A percentile compares a stretch with the other conserved stretches of the same genome.
These are phyloP conservation scores for Cyanoderma ruficeps DNA, from an alignment of 2,113 vertebrate species.

Conservation along the genomic window DNA sequence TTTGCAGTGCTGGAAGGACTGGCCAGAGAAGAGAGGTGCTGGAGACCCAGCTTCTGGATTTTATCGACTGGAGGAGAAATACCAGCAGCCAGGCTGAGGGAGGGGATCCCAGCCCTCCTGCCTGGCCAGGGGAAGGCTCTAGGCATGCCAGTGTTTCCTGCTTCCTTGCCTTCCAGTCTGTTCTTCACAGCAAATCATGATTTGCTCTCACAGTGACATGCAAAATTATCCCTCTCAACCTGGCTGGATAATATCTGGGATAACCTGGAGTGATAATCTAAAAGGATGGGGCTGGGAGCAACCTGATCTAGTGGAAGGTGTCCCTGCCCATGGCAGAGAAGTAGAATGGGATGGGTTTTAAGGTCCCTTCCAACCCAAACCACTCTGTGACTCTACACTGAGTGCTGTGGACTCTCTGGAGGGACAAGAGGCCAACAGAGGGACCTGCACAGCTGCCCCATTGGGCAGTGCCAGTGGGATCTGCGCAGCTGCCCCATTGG, in stretches of 20 bases:
- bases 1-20: not conserved
- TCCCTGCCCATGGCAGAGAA: not conserved
- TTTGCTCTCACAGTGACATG: not conserved
- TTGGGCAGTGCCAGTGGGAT: fast-evolving
- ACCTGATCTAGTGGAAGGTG: not conserved
- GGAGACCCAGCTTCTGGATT: not conserved
- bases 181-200: not conserved
- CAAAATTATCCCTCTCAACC: not conserved
- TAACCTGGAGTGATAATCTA: not conserved
- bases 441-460: not conserved
- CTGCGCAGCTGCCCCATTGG: not conserved
- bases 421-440: not conserved
- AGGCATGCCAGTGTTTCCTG: not conserved
- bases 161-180: not conserved
- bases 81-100: not conserved
- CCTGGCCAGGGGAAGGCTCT: not conserved
- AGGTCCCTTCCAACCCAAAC: not conserved
- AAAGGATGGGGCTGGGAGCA: not conserved
- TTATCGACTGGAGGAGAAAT: not conserved
- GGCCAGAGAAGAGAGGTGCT: not conserved
- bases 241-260: not conserved
- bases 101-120: not conserved
- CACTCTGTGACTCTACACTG: not conserved
- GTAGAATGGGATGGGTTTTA: not conserved
- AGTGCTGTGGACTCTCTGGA: not conserved